Evolutionary conservation across 2,797 vertebrate species (phyloP), one percentile per base, ranked within the genome.

Genomic region (Poliocrania exsul): DNA sequence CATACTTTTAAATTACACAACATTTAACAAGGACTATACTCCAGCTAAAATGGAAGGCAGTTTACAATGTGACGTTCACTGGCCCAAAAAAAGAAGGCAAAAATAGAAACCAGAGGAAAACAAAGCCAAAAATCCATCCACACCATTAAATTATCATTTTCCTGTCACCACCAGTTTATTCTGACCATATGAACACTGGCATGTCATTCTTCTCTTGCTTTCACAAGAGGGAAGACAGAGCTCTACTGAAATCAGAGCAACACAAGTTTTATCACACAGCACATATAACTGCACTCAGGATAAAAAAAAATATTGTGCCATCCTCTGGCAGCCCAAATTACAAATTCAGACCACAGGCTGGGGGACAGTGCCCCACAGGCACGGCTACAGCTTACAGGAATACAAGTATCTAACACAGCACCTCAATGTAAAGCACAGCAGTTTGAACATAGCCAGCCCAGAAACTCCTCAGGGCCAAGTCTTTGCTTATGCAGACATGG

Each of bases 31-130:
- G 64, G 83, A 72, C 57, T 71, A 80, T 24, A 42, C 37, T 38
- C 77, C 66, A 77, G 49, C 71, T 77, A 73, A 95, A 96, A 84
- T 62, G 83, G 78, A 96, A 92, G 40, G 86, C 94, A 88, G 92
- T 82, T 90, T 57, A 84, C 28, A 75, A 92, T 28, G 56, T 81
- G 88, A 92, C 37, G 3, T 46, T 75, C 70, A 69, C 37, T 62
- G 47, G 49, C 57, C 66, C 51, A 85, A 91, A 95, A 94, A 77
- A 57, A 70, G 51, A 69, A 56, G 11, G 5, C 67, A 66, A 84
- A 91, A 85, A 74, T 15, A 83, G 61, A 70, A 90, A 33, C 23
- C 49, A 51, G 46, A 74, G 8, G 31, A 86, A 95, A 74, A 84
- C 58, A 93, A 94, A 93, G 81, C 64, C 33, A 95, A 86, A 90